Conservation (phyloP, 2,113 vertebrate genomes). For the Sceloporus undulatus region DNA sequence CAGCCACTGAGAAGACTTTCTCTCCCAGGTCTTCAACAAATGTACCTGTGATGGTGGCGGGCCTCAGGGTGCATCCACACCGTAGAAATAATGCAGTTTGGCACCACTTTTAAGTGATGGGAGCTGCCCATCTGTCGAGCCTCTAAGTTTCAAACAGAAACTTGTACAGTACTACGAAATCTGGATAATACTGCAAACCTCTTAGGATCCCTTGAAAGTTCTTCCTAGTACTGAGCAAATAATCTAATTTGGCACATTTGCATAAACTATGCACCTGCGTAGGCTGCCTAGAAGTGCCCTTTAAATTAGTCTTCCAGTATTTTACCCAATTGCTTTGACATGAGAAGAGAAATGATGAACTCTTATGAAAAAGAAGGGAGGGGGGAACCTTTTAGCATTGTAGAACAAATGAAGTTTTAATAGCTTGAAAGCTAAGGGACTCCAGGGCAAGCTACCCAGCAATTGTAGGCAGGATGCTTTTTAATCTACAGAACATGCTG, state of each 20-base stretch:
- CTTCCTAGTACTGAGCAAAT: conserved; percentile 39
- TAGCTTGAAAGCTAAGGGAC: conserved; percentile 35
- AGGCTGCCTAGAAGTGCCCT: conserved; percentile 14
- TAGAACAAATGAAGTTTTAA: conserved; percentile 32
- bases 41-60: too few species aligned
- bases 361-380: conserved; percentile 5
- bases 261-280: conserved; percentile 16
- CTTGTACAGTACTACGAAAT: conserved; percentile 23
- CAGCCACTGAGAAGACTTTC: too few species aligned
- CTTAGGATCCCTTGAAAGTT: conserved; percentile 1
- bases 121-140: not conserved
- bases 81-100: too few species aligned
- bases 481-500: not conserved
- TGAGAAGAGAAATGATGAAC: not conserved
- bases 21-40: too few species aligned
- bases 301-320: conserved; percentile 32
- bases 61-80: too few species aligned
- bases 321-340: conserved; percentile 36
- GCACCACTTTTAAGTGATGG: too few species aligned
- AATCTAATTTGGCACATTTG: conserved; percentile 36
- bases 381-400: not conserved
- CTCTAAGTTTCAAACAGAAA: conserved; percentile 29
- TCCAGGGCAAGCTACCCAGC: not conserved
- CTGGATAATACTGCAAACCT: conserved; percentile 41
- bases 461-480: not conserved